Base-by-base conservation (phyloP, 2,888 invertebrate species). In the Ectemnius continuus region DNA sequence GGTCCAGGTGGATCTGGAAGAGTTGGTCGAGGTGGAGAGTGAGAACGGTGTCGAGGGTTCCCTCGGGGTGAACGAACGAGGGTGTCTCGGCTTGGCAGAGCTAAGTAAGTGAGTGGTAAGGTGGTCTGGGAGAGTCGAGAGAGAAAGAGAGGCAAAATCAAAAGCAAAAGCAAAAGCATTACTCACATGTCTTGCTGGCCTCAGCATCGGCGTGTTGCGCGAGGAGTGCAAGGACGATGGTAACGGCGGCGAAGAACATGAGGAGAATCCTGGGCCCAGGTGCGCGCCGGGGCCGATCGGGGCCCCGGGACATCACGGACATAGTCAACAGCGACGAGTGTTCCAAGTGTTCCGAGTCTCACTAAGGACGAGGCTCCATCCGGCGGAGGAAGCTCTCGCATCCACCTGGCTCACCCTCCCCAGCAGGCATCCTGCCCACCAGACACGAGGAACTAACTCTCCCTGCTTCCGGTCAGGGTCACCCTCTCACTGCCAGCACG, bases 181-280 rank as follows among this genome's bases (percentile, higher is more conserved):
- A 89, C 89, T 89, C 73, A 89, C 89, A 88, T 75, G 88, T 83
- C 68, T 88, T 87, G 81, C 81, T 88, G 80, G 84, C 85, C 73
- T 89, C 89, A 14, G 79, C 86, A 70, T 68, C 71, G 79, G 82
- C 84, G 76, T 71, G 77, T 67, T 75, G 73, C 62, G 86, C 81
- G 66, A 86, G 78, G 62, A 74, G 61, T 23, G 76, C 79, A 62
- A 78, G 56, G 45, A 76, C 63, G 57, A 70, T 52, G 73, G 67
- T 65, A 65, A 82, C n/a, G 57, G 78, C 60, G 52, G 82, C 64
- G 47, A 83, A 65, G 45, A 80, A 26, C 46, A 65, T 61, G 16
- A 52, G 4, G 4, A 52, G 52, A 14, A 52, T 52, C 52, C 52
- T 52, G n/a, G 52, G 23, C 20, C 64, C 64, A 52, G 52, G 16